Conservation (phyloP, 2,888 invertebrate species). For the Acrobasis consociella region DNA sequence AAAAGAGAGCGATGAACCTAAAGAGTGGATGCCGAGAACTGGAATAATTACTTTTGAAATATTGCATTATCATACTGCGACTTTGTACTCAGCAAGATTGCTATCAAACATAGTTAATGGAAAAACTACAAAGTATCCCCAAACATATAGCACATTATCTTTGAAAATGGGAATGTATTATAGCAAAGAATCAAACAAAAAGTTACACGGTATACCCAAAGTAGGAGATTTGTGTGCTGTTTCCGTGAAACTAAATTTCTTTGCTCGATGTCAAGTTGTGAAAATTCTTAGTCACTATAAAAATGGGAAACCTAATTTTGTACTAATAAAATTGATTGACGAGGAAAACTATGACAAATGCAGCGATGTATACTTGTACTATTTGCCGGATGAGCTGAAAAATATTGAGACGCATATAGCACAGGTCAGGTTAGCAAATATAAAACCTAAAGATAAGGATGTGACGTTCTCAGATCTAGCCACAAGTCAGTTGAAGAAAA, state of each 20-base stretch:
- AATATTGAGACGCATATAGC: constrained; percentile 68
- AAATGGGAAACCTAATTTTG: constrained; percentile 51
- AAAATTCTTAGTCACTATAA: constrained; percentile 59
- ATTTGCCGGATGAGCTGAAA: constrained; percentile 78
- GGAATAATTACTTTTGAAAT: constrained; percentile 84
- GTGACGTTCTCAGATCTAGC: constrained; percentile 64
- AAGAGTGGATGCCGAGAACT: constrained; percentile 74
- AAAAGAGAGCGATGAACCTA: constrained; percentile 75
- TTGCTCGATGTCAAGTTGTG: constrained; percentile 81
- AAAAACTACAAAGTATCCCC: constrained; percentile 51
- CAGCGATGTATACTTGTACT: constrained; percentile 65
- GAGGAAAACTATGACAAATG: constrained; percentile 75
- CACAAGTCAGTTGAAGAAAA: constrained; percentile 47
- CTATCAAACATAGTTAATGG: constrained; percentile 45
- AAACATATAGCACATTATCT: constrained; percentile 56
- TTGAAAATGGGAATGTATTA: constrained; percentile 68
- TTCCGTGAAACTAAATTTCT: constrained; percentile 67
- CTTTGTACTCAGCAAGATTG: constrained; percentile 83
- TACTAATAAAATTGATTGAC: constrained; percentile 84
- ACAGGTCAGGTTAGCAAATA: constrained; percentile 59
- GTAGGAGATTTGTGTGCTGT: constrained; percentile 84
- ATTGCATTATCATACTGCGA: constrained; percentile 82
- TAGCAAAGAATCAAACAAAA: constrained; percentile 58
- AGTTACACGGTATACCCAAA: constrained; percentile 62
- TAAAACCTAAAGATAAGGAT: constrained; percentile 68